Evolutionary conservation across 2,888 invertebrate species (phyloP), one percentile per base, ranked within the genome.

Genomic region (Toxonevra muliebris): DNA sequence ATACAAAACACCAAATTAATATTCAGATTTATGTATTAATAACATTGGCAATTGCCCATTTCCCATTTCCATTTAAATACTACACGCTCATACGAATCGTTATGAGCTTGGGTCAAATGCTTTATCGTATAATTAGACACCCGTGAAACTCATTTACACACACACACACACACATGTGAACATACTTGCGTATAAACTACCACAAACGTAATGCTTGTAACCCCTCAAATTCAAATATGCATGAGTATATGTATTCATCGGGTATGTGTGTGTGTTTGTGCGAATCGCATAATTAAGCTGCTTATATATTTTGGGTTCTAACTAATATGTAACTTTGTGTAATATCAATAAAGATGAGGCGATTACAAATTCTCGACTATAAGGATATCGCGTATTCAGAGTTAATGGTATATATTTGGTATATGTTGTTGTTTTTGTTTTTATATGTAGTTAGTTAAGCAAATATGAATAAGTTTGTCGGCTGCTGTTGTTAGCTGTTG

Each of bases 311-410:
- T 30, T 30, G 30, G 7, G 7, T 30, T 30, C 30, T 30, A 30
- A 7, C 30, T 30, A 30, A 30, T 30, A 30, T 30, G 30, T 30
- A 58, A 58, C 41, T 58, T 58, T 48, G 10, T 17, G 58, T 19
- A 41, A 58, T 58, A 58, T 58, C 58, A 58, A 58, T 58, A 58
- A 58, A 58, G 58, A 58, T 58, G 58, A 58, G 41, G 41, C 41
- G 58, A 58, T 58, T 58, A 58, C 19, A 15, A 7, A 42, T 30
- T 2, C 30, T 30, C 7, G 30, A 30, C 30, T 30, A 7, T 2
- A 30, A 30, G 30, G 30, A 30, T 30, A 30, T 30, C 30, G 30
- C 30, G 30, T 7, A 30, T 7, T 30, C 30, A 30, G 30, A 30
- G 30, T 30, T 30, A 30, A 30, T 30, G 30, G 30, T 30, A 7